Base-by-base conservation (phyloP, 2,113 vertebrate genomes). In the Pedionomus torquatus region DNA sequence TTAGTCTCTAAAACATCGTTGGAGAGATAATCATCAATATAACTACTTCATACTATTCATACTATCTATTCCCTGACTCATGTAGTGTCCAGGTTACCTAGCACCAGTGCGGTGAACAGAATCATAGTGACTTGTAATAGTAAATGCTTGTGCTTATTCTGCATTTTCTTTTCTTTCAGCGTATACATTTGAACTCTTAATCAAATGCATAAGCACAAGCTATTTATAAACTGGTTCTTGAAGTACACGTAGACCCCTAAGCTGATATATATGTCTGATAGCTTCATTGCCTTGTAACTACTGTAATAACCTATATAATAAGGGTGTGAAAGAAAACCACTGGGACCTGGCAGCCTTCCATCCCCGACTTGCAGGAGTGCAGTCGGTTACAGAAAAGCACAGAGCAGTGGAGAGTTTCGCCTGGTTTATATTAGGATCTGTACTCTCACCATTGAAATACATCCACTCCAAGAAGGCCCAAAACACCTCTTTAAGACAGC, bases 221-320 rank as follows among this genome's bases (percentile, higher is more conserved):
- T 74, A 76, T 74, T 87, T 77, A 87, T 95, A 82, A 97, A 95
- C 74, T 82, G 48, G 72, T 84, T 95, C 65, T 60, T 75, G 87
- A 87, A 75, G 48, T 33, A 64, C 30, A 60, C 37, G 51, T 37
- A 43, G 23, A 83, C 35, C 63, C 23, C 46, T 61, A 33, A 91
- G 52, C 41, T 65, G 64, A 82, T 84, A 37, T 31, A 28, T 78
- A 11, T 2, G 0, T 51, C 64, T 88, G 84, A 95, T 92, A 78
- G 76, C 60, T 93, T 68, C 90, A 86, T 26, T 94, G 71, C 55
- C 60, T 94, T 89, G 64, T 90, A 92, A 90, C 75, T 92, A 4
- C 70, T 60, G 20, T n/a, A 92, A 66, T 78, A 87, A 87, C 17
- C n/a, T 64, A 18, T 26, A 35, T 48, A 91, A 75, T 52, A 76